Evolutionary conservation across 2,888 invertebrate species (phyloP).

Genomic region (Apocheima hispidaria): DNA sequence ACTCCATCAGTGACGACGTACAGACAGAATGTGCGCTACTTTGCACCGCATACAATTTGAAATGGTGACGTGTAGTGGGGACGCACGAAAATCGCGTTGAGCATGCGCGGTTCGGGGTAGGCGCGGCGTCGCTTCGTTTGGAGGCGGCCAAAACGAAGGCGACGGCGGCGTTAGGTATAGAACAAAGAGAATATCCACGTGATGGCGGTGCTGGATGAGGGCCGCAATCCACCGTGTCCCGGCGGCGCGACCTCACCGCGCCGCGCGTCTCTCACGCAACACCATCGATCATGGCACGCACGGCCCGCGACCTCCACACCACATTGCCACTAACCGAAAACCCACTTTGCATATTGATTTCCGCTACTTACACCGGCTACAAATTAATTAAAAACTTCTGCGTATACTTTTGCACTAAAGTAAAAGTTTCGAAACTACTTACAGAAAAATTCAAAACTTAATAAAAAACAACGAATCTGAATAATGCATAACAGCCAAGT

Average conservation of each 20-base stretch:
- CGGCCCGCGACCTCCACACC: slow-evolving; percentile 62
- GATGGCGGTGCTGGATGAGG: slow-evolving; percentile 61
- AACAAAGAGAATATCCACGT: slow-evolving; percentile 70
- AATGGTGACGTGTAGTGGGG: slow-evolving; percentile 74
- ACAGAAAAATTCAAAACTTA: neutral
- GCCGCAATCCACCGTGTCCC: slow-evolving; percentile 53
- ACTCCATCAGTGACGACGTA: slow-evolving; percentile 58
- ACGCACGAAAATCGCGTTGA: slow-evolving; percentile 66
- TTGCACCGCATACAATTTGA: slow-evolving; percentile 71
- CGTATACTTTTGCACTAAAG: slow-evolving; percentile 6
- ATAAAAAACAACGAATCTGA: neutral
- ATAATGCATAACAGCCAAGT: neutral
- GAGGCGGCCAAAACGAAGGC: slow-evolving; percentile 62
- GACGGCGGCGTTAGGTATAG: slow-evolving; percentile 59
- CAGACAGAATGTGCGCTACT: slow-evolving; percentile 62
- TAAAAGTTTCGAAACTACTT: slow-evolving; percentile 5
- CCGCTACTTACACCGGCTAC: slow-evolving; percentile 41
- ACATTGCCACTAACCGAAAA: slow-evolving; percentile 60
- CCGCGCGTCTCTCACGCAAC: slow-evolving; percentile 66
- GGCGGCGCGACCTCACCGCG: slow-evolving; percentile 62
- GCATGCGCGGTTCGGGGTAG: slow-evolving; percentile 77
- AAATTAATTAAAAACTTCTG: slow-evolving; percentile 21
- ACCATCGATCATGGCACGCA: slow-evolving; percentile 47
- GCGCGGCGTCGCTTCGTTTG: slow-evolving; percentile 73
- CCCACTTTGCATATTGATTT: slow-evolving; percentile 73